Evolutionary conservation across 1,140 invertebrate genomes (phyloP).

Genomic region (Drosophila hydei): DNA sequence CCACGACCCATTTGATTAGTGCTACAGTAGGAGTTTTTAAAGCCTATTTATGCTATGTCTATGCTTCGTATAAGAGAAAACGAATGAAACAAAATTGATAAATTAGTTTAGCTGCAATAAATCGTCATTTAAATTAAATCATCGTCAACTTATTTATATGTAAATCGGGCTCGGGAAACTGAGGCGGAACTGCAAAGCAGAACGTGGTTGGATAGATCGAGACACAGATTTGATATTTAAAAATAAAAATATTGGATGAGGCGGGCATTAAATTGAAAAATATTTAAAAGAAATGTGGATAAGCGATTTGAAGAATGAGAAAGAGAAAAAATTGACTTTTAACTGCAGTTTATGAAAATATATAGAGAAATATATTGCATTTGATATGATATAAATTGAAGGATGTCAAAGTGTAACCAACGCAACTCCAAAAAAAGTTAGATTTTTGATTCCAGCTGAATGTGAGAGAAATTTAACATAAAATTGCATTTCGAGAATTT

Average conservation of each 20-base stretch:
- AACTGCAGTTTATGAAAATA: too few relatives aligned
- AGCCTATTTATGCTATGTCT: conserved; percentile 65
- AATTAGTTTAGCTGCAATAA: conserved; percentile 70
- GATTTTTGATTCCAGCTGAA: too few relatives aligned
- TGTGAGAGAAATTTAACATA: too few relatives aligned
- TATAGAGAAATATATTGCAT: too few relatives aligned
- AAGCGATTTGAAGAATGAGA: not conserved
- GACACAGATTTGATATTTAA: not conserved
- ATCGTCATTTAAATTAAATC: conserved; percentile 72
- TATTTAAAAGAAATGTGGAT: too few relatives aligned
- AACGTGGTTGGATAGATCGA: not conserved
- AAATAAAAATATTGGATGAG: conserved; percentile 2
- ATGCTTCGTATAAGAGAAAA: conserved; percentile 48
- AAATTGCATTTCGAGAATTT: too few relatives aligned
- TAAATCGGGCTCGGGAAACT: conserved; percentile 37
- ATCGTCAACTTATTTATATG: conserved; percentile 52
- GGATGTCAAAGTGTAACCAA: too few relatives aligned
- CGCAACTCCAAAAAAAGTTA: too few relatives aligned
- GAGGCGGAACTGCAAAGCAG: conserved; percentile 5
- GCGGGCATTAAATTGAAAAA: too few relatives aligned
- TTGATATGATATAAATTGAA: too few relatives aligned
- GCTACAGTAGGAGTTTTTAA: conserved; percentile 62
- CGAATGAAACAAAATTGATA: conserved; percentile 50
- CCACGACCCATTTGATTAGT: conserved; percentile 19
- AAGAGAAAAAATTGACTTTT: too few relatives aligned